Base-by-base conservation (phyloP, 2,797 vertebrate genomes). In the Dromococcyx pavoninus region DNA sequence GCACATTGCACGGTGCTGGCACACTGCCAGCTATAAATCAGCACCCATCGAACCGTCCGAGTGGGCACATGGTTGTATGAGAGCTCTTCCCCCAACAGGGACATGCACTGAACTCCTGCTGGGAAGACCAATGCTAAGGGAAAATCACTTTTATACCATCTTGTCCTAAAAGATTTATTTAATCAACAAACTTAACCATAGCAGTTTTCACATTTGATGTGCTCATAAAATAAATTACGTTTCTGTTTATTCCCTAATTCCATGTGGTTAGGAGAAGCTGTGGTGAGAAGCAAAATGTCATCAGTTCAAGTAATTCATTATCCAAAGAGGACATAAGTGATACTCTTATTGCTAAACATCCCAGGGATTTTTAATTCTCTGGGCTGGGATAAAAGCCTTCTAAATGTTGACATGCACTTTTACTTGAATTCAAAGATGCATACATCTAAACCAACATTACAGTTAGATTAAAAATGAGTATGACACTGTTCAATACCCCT, bases 21-120 rank as follows among this genome's bases (percentile, higher is more conserved):
- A 50, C 65, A 24, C 70, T 88, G 95, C 97, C 97, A 97, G 95
- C 97, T 97, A 97, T 89, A 95, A 97, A 97, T 96, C 97, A 97
- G 91, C 94, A 71, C 70, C 97, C 39, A 88, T 67, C 53, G 93
- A 95, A 80, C 78, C 51, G 16, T 11, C 50, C n/a, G 90, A 23
- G 46, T 22, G 5, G 23, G 46, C 97, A 97, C 97, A 95, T 95
- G 78, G 96, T 94, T 43, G 80, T 76, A 15, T 3, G 51, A 54
- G 62, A 2, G 17, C 9, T 39, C 92, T 32, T 74, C 60, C 39
- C 65, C 3, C 13, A 12, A 16, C 32, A 28, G 41, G 2, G 35
- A 37, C n/a, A 10, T 21, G 54, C 43, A 41, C 46, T 22, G n/a
- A 50, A 12, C 56, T 61, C 54, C 60, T 35, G 33, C 35, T 17